These are phyloP conservation scores for Bos javanicus DNA, from an alignment of 2,113 vertebrate species.

Conservation along the genomic window DNA sequence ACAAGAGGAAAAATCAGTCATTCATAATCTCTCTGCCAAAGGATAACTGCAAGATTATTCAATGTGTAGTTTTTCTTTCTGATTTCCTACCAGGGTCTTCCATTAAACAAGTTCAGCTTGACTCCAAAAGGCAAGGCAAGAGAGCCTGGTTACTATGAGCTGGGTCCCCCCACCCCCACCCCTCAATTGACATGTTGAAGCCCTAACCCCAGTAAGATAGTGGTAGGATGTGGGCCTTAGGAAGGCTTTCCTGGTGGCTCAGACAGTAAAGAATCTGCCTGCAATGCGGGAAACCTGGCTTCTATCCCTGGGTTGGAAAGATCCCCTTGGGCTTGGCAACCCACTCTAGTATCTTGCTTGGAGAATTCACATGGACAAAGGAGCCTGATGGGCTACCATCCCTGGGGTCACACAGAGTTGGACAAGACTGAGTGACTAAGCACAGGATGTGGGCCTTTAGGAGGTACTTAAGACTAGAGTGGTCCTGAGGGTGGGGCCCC, in stretches of 20 bases:
- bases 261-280: not conserved
- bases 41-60: not conserved
- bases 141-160: not conserved
- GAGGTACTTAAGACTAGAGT: not conserved
- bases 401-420: not conserved
- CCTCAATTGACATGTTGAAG: not conserved
- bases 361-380: not conserved
- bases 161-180: accelerated
- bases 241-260: not conserved
- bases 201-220: not conserved
- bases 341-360: not conserved
- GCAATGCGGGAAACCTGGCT: not conserved
- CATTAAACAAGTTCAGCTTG: not conserved
- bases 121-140: not conserved
- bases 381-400: accelerated
- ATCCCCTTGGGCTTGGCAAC: not conserved
- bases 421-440: not conserved
- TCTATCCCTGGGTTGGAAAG: not conserved
- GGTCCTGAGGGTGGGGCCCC: not conserved
- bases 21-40: not conserved
- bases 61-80: not conserved
- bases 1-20: not conserved
- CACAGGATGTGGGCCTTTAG: not conserved
- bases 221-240: not conserved
- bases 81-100: not conserved